A percentile compares a stretch with the other conserved stretches of the same genome.
Evolutionary conservation across 2,113 vertebrate genomes (phyloP).

Genomic region (Balaenoptera acutorostrata): DNA sequence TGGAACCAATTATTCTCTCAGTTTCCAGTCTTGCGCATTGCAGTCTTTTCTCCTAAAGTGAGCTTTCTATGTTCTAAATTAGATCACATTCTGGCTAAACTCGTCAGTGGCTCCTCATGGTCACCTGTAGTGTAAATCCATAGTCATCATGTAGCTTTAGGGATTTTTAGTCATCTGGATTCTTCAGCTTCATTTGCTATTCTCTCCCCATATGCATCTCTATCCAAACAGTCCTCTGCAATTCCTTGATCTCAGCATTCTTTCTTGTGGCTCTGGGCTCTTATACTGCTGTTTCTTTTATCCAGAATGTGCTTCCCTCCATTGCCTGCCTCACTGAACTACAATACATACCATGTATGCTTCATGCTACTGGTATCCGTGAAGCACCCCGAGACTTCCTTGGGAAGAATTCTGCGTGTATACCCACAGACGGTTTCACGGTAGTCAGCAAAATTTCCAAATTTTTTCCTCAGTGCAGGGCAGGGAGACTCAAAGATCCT

Average conservation of each 20-base stretch:
- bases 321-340: neutral
- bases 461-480: neutral
- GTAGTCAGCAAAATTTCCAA: neutral
- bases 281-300: neutral
- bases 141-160: neutral
- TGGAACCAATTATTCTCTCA: neutral
- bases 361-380: neutral
- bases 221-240: neutral
- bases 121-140: neutral
- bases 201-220: neutral
- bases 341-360: neutral
- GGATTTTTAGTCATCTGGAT: neutral
- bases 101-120: neutral
- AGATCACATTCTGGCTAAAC: neutral
- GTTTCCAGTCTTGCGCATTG: neutral
- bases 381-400: neutral
- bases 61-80: neutral
- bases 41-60: neutral
- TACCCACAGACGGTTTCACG: neutral
- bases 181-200: neutral
- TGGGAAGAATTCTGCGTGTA: neutral
- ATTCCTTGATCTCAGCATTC: neutral
- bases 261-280: neutral
- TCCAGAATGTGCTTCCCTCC: neutral
- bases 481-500: neutral